phyloP scores from a whole-genome alignment of 2,888 invertebrate species.

The Drosophila nr. medialis region DNA sequence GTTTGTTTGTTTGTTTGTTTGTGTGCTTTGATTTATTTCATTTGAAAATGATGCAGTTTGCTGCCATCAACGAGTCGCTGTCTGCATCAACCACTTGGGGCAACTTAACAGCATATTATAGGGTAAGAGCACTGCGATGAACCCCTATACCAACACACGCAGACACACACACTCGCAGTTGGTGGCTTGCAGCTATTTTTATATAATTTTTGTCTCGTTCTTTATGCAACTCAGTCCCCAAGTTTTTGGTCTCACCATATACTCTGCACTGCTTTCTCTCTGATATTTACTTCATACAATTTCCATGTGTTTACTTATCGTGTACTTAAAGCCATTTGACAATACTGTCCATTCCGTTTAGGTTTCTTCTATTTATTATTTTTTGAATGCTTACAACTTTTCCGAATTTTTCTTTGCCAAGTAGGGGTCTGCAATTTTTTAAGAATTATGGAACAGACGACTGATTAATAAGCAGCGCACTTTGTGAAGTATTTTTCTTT shows the following conservation, averaged over 20 bases:
- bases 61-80: conserved; percentile 41
- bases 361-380: conserved; percentile 29
- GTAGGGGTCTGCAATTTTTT: conserved; percentile 27
- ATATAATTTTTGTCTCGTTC: conserved; percentile 67
- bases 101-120: conserved; percentile 54
- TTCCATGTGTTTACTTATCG: conserved; percentile 54
- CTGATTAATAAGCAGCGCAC: conserved; percentile 64
- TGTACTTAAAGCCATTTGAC: conserved; percentile 56
- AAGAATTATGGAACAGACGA: conserved; percentile 49
- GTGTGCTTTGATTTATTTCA: conserved; percentile 80
- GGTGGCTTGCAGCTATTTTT: conserved; percentile 77
- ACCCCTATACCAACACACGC: conserved; percentile 12
- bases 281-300: conserved; percentile 49
- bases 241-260: conserved; percentile 6
- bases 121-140: conserved; percentile 36
- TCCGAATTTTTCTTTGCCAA: not conserved
- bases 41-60: conserved; percentile 77
- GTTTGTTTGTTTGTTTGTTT: conserved; percentile 65
- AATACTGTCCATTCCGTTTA: conserved; percentile 47
- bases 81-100: conserved; percentile 57
- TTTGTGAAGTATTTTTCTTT: conserved; percentile 39
- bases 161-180: conserved; percentile 14
- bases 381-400: conserved; percentile 38
- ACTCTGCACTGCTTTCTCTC: conserved; percentile 28
- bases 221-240: conserved; percentile 28